These are phyloP conservation scores for Bellardia pandia DNA, from an alignment of 2,888 invertebrate genomes.

Conservation along the genomic window DNA sequence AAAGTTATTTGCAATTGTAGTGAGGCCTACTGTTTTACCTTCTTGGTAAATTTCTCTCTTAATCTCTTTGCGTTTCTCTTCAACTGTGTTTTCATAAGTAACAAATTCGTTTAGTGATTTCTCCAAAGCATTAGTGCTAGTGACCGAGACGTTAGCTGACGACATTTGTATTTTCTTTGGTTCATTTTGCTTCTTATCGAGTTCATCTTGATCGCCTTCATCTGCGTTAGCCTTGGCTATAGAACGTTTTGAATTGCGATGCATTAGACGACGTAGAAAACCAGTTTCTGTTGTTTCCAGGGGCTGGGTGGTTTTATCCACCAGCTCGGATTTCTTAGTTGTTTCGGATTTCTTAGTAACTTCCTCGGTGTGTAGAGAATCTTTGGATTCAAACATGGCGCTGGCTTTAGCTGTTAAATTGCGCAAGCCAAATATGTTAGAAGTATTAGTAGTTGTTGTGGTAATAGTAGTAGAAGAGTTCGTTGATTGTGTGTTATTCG, in stretches of 20 bases:
- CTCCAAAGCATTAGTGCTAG: slow-evolving; percentile 74
- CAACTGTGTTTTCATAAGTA: slow-evolving; percentile 79
- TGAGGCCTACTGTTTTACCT: slow-evolving; percentile 85
- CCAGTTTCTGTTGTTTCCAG: slow-evolving; percentile 85
- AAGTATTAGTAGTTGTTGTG: slow-evolving; percentile 37
- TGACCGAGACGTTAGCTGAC: slow-evolving; percentile 35
- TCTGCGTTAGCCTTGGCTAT: slow-evolving; percentile 81
- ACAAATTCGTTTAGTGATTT: slow-evolving; percentile 76
- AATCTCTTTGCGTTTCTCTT: slow-evolving; percentile 82
- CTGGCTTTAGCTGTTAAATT: slow-evolving; percentile 76
- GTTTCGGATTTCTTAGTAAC: slow-evolving; percentile 30
- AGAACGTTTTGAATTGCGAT: slow-evolving; percentile 89
- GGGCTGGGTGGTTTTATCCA: slow-evolving; percentile 76
- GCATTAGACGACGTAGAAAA: slow-evolving; percentile 88
- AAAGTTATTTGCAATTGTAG: slow-evolving; percentile 79
- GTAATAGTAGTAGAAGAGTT: slow-evolving; percentile 48
- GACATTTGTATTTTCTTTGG: slow-evolving; percentile 80
- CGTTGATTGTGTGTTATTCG: slow-evolving; percentile 39
- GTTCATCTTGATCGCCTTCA: slow-evolving; percentile 76
- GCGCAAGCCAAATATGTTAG: slow-evolving; percentile 76
- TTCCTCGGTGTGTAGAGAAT: slow-evolving; percentile 73
- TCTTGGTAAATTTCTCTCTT: slow-evolving; percentile 85
- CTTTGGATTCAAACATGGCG: slow-evolving; percentile 76
- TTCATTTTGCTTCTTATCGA: slow-evolving; percentile 79
- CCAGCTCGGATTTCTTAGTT: slow-evolving; percentile 71